Conservation (phyloP, 37 sponge, comb jelly and placozoan genomes). For the Tethya wilhelma region DNA sequence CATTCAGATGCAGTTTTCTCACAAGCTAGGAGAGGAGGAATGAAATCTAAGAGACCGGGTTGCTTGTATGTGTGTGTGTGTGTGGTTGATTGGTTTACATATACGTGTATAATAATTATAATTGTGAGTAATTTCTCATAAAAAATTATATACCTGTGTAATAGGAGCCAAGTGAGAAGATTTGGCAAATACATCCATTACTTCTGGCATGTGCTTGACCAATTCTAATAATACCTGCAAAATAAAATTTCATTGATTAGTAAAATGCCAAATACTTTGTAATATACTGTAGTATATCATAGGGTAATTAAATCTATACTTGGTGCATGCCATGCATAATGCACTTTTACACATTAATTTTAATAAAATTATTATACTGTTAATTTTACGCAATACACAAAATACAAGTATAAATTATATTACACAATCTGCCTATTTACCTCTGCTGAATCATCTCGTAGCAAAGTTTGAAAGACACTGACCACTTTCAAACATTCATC, state of each 20-base stretch:
- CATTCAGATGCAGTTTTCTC: slow-evolving; percentile 38
- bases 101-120: not conserved
- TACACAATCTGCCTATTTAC: slow-evolving; percentile 27
- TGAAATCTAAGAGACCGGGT: slow-evolving; percentile 76
- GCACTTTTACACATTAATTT: too few species aligned
- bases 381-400: not conserved
- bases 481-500: slow-evolving; percentile 4
- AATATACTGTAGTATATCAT: too few species aligned
- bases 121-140: not conserved
- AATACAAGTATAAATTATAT: not conserved
- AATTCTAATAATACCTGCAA: slow-evolving; percentile 20
- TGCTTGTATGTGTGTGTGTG: slow-evolving; percentile 31
- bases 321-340: too few species aligned
- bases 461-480: slow-evolving; percentile 34
- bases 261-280: too few species aligned
- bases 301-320: too few species aligned
- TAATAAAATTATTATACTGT: not conserved
- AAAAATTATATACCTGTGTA: slow-evolving; percentile 27
- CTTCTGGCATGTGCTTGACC: slow-evolving; percentile 14
- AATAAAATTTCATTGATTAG: too few species aligned
- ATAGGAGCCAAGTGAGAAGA: slow-evolving; percentile 35
- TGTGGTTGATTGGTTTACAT: not conserved
- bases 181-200: slow-evolving; percentile 19
- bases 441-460: slow-evolving; percentile 49
- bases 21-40: slow-evolving; percentile 36